Evolutionary conservation across 2,888 invertebrate species (phyloP), one percentile per base, ranked within the genome.

Genomic region (Chaetogeoica ovagalla): DNA sequence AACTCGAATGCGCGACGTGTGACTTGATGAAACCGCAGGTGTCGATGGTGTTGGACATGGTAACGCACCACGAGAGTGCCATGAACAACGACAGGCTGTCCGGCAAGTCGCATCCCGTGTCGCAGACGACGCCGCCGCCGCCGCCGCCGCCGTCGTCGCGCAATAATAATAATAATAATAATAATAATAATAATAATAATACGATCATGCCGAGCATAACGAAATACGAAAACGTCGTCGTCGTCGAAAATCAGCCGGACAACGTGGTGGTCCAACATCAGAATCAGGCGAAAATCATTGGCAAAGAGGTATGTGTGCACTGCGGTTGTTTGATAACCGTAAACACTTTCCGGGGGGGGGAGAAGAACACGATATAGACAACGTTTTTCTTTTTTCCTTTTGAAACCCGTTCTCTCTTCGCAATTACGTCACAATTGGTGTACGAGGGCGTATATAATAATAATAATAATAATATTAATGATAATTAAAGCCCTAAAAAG

Each of bases 1-100:
- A 30, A 30, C 2, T 4, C 2, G 30, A 30, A 43, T 43, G 6
- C 43, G 4, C 30, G 43, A 43, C 43, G 0, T 7, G 8, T 7
- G 43, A 43, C 43, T 7, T 39, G 39, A 9, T 48, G 48, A n/a
- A 9, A 48, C 37, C 62, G 37, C 72, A 37, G 71, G 55, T 74
- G 70, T 57, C 76, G 74, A 82, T 81, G 82, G 48, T 71, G 43
- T 66, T 52, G n/a, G 68, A 59, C 30, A 76, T 76, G 75, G 43
- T 76, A 43, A 68, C 66, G 59, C 66, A 76, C 43, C 66, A 68
- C 74, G 74, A 66, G 7, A 65, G 23, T 8, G 43, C 65, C 43
- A 39, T 75, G 74, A 74, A 74, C 30, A 74, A 74, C 30, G 74
- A 74, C 63, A 74, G 63, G 13, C 55, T 74, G 52, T 55, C 63